Base-by-base conservation (phyloP, 2,888 invertebrate genomes). In the Osmoderma eremita region DNA sequence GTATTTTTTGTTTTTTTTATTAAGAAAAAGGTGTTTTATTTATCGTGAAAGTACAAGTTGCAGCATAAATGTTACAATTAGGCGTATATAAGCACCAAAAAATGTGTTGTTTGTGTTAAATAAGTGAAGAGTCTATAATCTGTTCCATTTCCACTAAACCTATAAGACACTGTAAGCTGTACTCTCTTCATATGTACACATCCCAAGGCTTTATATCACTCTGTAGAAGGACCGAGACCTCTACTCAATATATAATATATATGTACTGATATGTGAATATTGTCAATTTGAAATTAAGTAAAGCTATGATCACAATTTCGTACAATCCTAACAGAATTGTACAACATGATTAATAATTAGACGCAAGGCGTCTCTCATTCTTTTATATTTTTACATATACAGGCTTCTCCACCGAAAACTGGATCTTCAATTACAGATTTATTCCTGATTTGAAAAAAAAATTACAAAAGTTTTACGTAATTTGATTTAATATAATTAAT, bases 241-340 rank as follows among this genome's bases (percentile, higher is more conserved):
- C 62, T 67, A 68, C 68, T 65, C 62, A 53, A 56, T 71, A 64
- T 69, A 67, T 30, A 30, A 30, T 30, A 30, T 30, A 70, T 70
- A 58, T 76, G 74, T 74, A 76, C 75, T 80, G 81, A 81, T 81
- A 81, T 81, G 81, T 81, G 75, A 75, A 80, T 80, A 81, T 80
- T 81, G 80, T 81, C 80, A 79, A 67, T 78, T 78, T 75, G 75
- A 70, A 75, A 73, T 70, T 72, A 73, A 74, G 73, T 78, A 79
- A 79, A 78, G 76, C 78, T 80, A 79, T 74, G 74, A 77, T 78
- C 78, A 77, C 78, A 78, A 71, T 71, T 73, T 69, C 69, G 64
- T 61, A 64, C 61, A 65, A 65, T 36, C 24, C 58, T 15, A 13
- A 36, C 15, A 20, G 58, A 56, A 54, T 56, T 54, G 54, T 68